These are phyloP conservation scores for Coryphaenoides rupestris DNA, from an alignment of 2,113 vertebrate genomes.

Conservation along the genomic window DNA sequence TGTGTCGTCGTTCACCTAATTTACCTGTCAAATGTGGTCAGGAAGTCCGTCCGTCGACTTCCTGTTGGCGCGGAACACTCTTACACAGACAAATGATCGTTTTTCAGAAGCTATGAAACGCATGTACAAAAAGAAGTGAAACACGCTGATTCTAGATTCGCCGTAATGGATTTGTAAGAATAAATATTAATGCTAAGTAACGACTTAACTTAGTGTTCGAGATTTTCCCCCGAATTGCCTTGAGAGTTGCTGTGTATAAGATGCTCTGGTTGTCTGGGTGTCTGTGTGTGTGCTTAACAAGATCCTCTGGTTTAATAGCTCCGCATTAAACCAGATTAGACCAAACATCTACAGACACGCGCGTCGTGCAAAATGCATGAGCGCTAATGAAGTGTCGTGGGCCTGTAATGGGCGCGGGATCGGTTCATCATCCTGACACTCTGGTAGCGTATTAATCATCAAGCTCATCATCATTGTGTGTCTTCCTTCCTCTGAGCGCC, in stretches of 20 bases:
- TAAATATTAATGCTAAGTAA: no score
- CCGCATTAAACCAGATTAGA: constrained; percentile 42
- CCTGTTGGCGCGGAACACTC: constrained; percentile 13
- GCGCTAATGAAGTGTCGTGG: constrained; percentile 69
- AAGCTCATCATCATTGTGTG: constrained; percentile 61
- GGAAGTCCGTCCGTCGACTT: constrained; percentile 23
- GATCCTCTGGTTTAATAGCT: background rate
- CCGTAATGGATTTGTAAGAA: no score
- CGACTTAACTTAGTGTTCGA: no score
- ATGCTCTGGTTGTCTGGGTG: no score
- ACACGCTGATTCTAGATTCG: no score
- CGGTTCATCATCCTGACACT: constrained; percentile 60
- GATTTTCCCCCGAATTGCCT: no score
- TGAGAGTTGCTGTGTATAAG: no score
- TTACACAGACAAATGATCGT: background rate
- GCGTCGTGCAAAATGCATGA: constrained; percentile 66
- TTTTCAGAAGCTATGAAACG: no score
- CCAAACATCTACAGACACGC: constrained; percentile 50
- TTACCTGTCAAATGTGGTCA: constrained; percentile 43
- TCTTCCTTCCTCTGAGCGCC: constrained; percentile 55
- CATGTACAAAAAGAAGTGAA: no score
- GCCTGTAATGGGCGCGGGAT: constrained; percentile 59
- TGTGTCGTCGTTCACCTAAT: constrained; percentile 37
- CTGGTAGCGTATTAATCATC: constrained; percentile 67
- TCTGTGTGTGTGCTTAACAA: no score